Percentiles rank a stretch among this genome's conserved stretches.
Conservation (phyloP, 2,888 invertebrate species). For the Heterodera filipjevi region DNA sequence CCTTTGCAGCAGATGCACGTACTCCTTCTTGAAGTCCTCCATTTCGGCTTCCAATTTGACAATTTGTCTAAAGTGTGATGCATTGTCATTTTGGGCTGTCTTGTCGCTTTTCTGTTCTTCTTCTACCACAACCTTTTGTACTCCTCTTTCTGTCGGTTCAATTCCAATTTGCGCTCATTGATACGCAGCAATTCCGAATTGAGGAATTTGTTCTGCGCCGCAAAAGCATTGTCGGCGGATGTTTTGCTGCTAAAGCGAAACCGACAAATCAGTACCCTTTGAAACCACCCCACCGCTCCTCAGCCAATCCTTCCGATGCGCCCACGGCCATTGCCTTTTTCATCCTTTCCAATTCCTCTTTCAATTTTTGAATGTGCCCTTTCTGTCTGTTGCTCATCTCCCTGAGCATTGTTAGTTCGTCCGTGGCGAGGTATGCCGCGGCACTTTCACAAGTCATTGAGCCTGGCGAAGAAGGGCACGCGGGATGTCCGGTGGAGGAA, state of each 20-base stretch:
- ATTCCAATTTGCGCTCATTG: conserved; percentile 65
- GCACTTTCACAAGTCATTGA: conserved; percentile 6
- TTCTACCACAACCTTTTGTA: conserved; percentile 43
- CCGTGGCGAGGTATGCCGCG: conserved; percentile 18
- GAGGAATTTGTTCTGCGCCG: conserved; percentile 68
- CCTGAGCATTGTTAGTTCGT: conserved; percentile 52
- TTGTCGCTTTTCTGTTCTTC: neutral
- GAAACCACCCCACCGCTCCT: neutral
- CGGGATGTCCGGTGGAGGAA: neutral
- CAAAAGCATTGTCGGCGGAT: neutral
- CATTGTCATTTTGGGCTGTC: neutral
- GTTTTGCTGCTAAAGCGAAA: neutral
- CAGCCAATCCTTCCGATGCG: neutral
- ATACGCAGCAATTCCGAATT: conserved; percentile 69
- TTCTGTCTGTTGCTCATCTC: conserved; percentile 58
- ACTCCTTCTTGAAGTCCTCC: conserved; percentile 68
- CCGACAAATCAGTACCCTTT: no score
- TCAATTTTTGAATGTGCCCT: conserved; percentile 42
- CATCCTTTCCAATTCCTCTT: conserved; percentile 40
- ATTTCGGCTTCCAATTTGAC: conserved; percentile 65
- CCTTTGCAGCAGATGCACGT: conserved; percentile 68
- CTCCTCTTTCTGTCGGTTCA: conserved; percentile 53
- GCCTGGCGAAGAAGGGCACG: neutral
- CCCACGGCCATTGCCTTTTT: conserved; percentile 15
- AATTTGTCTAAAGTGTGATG: conserved; percentile 35